Evolutionary conservation across 2,888 invertebrate species (phyloP).

Genomic region (Chironomus riparius): DNA sequence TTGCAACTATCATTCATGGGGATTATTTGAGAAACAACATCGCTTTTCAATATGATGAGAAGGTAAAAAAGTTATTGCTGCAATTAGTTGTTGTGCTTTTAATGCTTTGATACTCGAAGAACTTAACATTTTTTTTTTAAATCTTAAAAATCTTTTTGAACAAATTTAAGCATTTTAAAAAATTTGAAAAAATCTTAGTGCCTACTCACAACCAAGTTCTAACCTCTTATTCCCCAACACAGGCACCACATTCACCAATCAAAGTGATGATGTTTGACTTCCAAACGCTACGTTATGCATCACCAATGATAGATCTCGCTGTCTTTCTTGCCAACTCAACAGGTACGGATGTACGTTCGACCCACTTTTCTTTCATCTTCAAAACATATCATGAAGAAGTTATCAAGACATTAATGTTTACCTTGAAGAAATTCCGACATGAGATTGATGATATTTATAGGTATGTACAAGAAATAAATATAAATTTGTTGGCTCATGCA

Average conservation of each 20-base stretch:
- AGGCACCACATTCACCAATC: constrained; percentile 32
- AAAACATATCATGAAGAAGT: constrained; percentile 35
- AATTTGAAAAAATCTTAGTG: no score
- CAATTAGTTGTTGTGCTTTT: no score
- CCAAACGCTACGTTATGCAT: constrained; percentile 38
- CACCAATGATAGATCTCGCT: constrained; percentile 40
- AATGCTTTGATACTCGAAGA: no score
- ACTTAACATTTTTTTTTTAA: no score
- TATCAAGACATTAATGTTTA: constrained; percentile 28
- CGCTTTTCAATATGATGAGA: constrained; percentile 36
- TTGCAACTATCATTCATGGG: constrained; percentile 38
- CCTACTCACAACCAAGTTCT: no score
- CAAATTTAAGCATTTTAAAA: no score
- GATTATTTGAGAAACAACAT: constrained; percentile 41
- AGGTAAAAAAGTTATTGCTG: not conserved
- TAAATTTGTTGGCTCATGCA: not conserved
- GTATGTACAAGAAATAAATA: constrained; percentile 30
- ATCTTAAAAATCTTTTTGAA: no score
- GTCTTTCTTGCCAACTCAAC: constrained; percentile 36
- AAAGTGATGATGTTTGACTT: constrained; percentile 41
- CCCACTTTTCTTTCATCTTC: constrained; percentile 36
- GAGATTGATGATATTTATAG: constrained; percentile 34
- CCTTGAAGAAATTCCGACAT: not conserved
- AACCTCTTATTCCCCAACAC: not conserved
- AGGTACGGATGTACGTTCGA: constrained; percentile 34